A percentile compares a stretch with the other conserved stretches of the same genome.
phyloP scores from a whole-genome alignment of 2,888 invertebrate genomes.

The Mesopsocus fuscifrons region DNA sequence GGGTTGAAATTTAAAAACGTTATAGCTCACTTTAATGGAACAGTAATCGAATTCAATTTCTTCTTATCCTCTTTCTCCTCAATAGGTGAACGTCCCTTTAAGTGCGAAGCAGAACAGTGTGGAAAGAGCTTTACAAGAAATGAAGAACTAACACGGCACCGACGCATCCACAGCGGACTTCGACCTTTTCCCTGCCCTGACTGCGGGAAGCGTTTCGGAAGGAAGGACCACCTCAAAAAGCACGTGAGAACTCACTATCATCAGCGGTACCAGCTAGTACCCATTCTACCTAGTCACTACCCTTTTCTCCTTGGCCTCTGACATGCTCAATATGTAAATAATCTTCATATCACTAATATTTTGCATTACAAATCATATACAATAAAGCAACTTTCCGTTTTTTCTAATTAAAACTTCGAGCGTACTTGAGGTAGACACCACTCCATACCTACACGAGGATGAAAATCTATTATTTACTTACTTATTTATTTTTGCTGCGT shows the following conservation, averaged over 20 bases:
- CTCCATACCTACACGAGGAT: too few species aligned
- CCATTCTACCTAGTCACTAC: constrained; percentile 12
- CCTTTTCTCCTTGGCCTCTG: constrained; percentile 12
- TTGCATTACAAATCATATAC: not conserved
- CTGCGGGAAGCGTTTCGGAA: constrained; percentile 83
- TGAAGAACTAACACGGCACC: constrained; percentile 81
- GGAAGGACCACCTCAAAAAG: constrained; percentile 88
- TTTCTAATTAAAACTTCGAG: too few species aligned
- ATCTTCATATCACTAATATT: too few species aligned
- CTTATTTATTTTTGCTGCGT: too few species aligned
- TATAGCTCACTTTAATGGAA: too few species aligned
- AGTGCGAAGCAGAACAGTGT: constrained; percentile 67
- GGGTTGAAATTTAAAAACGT: too few species aligned
- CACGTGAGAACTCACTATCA: constrained; percentile 59
- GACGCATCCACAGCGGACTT: constrained; percentile 71
- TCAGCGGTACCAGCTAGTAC: constrained; percentile 12
- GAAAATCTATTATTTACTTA: too few species aligned
- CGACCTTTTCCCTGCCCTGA: constrained; percentile 69
- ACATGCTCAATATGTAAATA: too few species aligned
- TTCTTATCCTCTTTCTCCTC: too few species aligned
- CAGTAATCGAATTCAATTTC: too few species aligned
- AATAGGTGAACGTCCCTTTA: constrained; percentile 72
- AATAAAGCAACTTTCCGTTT: not conserved
- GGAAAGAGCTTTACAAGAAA: constrained; percentile 82
- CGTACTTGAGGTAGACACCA: too few species aligned